Conservation (phyloP, 2,888 invertebrate genomes). For the Acronicta alni region DNA sequence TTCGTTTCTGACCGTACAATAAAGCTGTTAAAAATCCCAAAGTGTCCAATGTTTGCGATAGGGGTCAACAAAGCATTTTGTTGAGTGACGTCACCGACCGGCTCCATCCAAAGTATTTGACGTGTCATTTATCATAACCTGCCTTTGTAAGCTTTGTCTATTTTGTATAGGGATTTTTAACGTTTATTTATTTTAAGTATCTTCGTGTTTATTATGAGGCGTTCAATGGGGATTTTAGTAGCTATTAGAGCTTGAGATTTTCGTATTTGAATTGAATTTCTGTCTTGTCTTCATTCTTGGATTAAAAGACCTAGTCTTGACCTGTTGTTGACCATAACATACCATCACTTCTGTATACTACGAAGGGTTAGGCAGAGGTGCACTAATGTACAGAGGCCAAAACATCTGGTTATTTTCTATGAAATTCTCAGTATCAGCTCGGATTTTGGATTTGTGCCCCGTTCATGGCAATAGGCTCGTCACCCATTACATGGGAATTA, state of each 20-base stretch:
- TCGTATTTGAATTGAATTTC: no score
- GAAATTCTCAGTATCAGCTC: no score
- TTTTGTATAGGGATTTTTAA: conserved; percentile 21
- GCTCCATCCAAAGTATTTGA: conserved; percentile 47
- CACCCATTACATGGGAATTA: no score
- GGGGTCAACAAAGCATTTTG: conserved; percentile 38
- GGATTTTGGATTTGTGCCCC: no score
- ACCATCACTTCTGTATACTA: no score
- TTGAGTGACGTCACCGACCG: conserved; percentile 21
- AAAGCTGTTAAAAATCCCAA: conserved; percentile 26
- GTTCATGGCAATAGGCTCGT: no score
- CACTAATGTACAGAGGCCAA: no score
- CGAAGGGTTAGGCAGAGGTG: no score
- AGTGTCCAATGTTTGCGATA: conserved; percentile 28
- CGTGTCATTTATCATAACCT: conserved; percentile 45
- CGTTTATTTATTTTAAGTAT: conserved; percentile 8
- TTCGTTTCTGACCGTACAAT: conserved; percentile 22
- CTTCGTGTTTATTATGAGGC: conserved; percentile 14
- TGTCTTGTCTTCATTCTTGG: no score
- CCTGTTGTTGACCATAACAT: no score
- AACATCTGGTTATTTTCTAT: no score
- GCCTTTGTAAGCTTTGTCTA: conserved; percentile 32
- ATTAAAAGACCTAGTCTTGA: no score
- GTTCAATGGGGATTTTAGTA: background rate
- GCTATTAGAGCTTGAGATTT: background rate